Evolutionary conservation across 2,797 vertebrate species (phyloP).

Genomic region (Chelon auratus): DNA sequence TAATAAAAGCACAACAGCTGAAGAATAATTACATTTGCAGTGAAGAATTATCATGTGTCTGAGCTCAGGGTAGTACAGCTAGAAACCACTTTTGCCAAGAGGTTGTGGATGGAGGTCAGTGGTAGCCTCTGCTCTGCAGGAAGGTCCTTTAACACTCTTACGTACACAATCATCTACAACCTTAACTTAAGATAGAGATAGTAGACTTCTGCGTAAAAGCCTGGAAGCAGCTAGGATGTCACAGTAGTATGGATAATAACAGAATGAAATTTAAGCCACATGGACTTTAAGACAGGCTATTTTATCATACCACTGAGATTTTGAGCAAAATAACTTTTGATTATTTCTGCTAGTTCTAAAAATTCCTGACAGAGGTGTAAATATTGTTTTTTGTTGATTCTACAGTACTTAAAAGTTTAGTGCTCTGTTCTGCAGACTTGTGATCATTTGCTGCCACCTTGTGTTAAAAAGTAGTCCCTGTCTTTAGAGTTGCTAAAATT

Average conservation of each 20-base stretch:
- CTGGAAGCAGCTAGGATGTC: constrained; percentile 5
- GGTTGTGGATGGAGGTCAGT: not conserved
- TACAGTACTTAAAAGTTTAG: not conserved
- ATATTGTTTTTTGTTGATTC: not conserved
- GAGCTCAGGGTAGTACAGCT: not conserved
- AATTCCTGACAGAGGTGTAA: not conserved
- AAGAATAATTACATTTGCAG: not conserved
- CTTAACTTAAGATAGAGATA: constrained; percentile 1
- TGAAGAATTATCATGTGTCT: not conserved
- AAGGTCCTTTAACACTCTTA: constrained; percentile 29
- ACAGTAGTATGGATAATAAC: not conserved
- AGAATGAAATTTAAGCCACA: constrained; percentile 27
- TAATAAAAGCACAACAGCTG: not conserved
- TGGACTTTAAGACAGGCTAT: not conserved
- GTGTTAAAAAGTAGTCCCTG: constrained; percentile 51
- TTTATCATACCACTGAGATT: not conserved
- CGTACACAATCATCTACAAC: constrained; percentile 41
- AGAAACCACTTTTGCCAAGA: not conserved
- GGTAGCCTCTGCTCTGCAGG: not conserved
- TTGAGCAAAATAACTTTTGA: not conserved
- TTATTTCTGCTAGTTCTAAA: not conserved
- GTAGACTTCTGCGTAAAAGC: not conserved
- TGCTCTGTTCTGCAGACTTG: not conserved
- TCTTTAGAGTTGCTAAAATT: not conserved
- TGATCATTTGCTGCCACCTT: constrained; percentile 72